These are phyloP conservation scores for Coluber constrictor DNA, from an alignment of 2,797 vertebrate species.

Conservation along the genomic window DNA sequence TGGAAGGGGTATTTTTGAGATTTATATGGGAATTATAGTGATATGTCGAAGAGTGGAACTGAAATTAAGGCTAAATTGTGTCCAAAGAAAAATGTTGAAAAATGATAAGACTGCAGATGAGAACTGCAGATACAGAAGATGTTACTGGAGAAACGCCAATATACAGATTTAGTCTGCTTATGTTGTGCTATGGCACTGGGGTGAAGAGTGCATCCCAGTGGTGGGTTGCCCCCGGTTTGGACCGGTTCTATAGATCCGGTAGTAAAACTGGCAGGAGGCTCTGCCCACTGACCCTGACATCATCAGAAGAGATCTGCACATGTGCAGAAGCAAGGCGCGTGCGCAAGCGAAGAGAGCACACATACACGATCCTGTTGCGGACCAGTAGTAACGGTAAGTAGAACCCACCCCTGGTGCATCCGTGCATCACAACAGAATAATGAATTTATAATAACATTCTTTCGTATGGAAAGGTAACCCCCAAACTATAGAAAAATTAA, in stretches of 20 bases:
- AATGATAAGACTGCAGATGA: not conserved
- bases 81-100: not conserved
- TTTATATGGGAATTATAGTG: not conserved
- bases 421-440: not conserved
- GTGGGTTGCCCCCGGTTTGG: no score
- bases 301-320: no score
- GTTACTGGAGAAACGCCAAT: not conserved
- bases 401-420: not conserved
- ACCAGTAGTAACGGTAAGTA: no score
- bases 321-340: no score
- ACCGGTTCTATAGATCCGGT: no score
- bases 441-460: not conserved
- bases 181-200: not conserved
- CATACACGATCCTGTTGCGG: no score
- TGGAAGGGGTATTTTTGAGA: not conserved
- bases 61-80: not conserved
- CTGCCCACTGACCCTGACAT: no score
- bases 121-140: not conserved
- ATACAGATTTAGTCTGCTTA: not conserved
- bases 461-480: not conserved
- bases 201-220: not conserved
- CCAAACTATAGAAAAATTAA: not conserved
- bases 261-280: no score
- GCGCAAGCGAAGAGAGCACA: no score
- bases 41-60: not conserved